Evolutionary conservation across 1,140 invertebrate genomes (phyloP).

Genomic region (Pogonus chalceus): DNA sequence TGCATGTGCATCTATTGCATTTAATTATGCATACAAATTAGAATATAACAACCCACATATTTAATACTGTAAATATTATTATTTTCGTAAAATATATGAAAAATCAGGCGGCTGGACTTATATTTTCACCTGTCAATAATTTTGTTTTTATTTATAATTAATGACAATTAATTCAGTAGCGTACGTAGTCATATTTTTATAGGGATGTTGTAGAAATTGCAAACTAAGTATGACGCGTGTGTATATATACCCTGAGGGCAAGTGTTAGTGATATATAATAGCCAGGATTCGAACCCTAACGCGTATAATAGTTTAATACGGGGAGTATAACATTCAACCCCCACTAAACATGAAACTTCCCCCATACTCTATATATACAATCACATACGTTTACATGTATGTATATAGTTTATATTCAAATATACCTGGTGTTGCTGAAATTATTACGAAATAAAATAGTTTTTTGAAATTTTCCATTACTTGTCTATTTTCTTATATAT

Average conservation of each 20-base stretch:
- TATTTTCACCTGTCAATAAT: background rate
- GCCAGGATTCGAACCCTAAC: conserved; percentile 9
- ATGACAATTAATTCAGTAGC: background rate
- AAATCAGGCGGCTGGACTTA: background rate
- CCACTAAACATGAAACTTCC: background rate
- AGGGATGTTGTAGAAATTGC: background rate
- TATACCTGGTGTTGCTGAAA: too few species aligned
- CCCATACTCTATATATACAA: background rate
- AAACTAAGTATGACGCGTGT: conserved; percentile 4
- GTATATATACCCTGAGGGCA: background rate
- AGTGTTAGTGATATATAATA: conserved; percentile 16
- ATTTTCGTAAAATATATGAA: background rate
- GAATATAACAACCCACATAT: too few species aligned
- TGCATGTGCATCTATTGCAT: too few species aligned
- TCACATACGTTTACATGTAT: background rate
- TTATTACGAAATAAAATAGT: too few species aligned
- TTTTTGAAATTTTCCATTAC: too few species aligned
- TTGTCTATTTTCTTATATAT: too few species aligned
- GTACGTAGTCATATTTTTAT: too few species aligned
- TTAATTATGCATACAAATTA: too few species aligned
- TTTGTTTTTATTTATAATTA: background rate
- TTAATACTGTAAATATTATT: background rate
- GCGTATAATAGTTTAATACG: conserved; percentile 17
- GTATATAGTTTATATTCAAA: background rate
- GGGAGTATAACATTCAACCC: conserved; percentile 1